Evolutionary conservation across 1,140 invertebrate species (phyloP), one percentile per base, ranked within the genome.

Genomic region (Aphelenchoides avenae): DNA sequence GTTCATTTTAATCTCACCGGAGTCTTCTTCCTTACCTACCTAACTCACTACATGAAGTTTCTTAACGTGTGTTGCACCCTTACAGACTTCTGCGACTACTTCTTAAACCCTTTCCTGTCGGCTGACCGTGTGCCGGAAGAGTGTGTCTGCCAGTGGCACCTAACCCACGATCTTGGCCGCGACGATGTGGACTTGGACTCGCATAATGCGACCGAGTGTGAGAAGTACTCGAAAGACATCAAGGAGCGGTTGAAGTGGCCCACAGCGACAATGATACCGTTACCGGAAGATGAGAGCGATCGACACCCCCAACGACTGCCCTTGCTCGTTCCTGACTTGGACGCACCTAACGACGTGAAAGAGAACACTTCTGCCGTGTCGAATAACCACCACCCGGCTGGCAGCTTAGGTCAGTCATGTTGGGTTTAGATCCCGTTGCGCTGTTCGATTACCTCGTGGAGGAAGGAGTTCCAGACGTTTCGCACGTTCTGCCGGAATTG

Each of bases 51-150:
- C 11, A 15, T n/a, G 42, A n/a, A n/a, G n/a, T n/a, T n/a, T 27
- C n/a, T 15, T 27, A 33, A 48, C 15, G 22, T 20, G 30, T 13
- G 13, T 44, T 13, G 11, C 13, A 20, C 13, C 48, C 46, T 66
- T 73, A 18, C 59, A 75, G 73, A 75, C 48, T 77, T 66, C 53
- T 75, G 73, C 60, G 73, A 77, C 44, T 75, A 75, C 50, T 77
- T 62, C 36, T 43, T 75, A 5, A 56, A 51, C 34, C 34, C 57
- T 24, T 52, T 59, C 18, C 56, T 75, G 27, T 46, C 43, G 29
- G 46, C 51, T 1, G 26, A 20, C 7, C 22, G 44, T 26, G 56
- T 73, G 7, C 71, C 71, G 9, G 52, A 68, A 42, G 57, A 68
- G 59, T 73, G 71, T 33, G 24, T 66, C 11, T 65, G 63, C 34